Base-by-base conservation (phyloP, 2,113 vertebrate genomes). In the Oxygymnocypris stewartii region DNA sequence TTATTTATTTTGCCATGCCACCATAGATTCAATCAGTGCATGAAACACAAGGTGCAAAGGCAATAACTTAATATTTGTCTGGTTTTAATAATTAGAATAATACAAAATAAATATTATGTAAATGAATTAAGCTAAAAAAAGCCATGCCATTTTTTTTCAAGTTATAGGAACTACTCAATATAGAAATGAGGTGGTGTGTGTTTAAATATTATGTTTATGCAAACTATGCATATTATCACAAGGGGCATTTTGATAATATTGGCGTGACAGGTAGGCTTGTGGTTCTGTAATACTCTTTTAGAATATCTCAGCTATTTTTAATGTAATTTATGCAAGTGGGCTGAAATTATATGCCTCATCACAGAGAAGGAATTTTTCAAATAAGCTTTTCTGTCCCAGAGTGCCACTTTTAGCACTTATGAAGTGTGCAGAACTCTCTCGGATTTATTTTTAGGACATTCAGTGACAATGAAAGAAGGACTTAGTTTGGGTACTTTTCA, bases 311-410 rank as follows among this genome's bases (percentile, higher is more conserved):
- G 37, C 65, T 81, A 82, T 87, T 87, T 88, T 79, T 90, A 25
- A 23, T 25, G 14, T 73, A 78, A 86, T 87, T 59, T 86, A 85
- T 87, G 84, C 65, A 59, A 87, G 79, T 79, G 86, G 84, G 85
- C 88, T 86, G 87, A 92, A 88, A 89, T 80, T 51, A 79, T 20
- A 76, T 35, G 74, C 31, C 57, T 89, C 31, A 89, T 90, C 79
- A 79, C 54, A 37, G 82, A 35, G 65, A 75, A 4, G 71, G 54
- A 85, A 76, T 74, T 35, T 88, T 88, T 90, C 78, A 88, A 89
- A 85, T 84, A 88, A 79, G 85, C 85, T n/a, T 1, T 28, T 40
- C 83, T 88, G 87, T 88, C 63, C 85, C 82, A 80, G 74, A 76
- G 78, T 40, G 76, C 67, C 16, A 0, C 40, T 79, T 75, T 35